Evolutionary conservation across 2,113 vertebrate genomes (phyloP), one percentile per base, ranked within the genome.

Genomic region (Rafetus swinhoei): DNA sequence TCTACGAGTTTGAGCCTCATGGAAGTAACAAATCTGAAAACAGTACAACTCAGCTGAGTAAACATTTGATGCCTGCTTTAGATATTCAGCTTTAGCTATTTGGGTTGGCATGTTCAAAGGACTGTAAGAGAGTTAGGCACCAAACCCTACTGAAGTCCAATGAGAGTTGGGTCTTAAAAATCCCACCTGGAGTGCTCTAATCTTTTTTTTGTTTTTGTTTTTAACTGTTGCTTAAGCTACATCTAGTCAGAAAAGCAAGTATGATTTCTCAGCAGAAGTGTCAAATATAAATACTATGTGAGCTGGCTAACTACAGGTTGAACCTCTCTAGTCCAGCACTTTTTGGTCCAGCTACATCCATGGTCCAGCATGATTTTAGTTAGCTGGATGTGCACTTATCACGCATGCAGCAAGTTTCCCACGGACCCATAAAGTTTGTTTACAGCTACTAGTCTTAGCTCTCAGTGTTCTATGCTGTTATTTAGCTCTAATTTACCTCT

Each of bases 281-380:
- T 94, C 82, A 92, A 85, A 85, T 90, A 95, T 85, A 96, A 97
- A 93, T 65, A 94, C 85, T 86, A 87, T 87, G 89, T 82, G 93
- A 96, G 91, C 85, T 93, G 90, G 95, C 83, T 82, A 90, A 93
- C 79, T 83, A 85, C 45, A 45, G 45, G 45, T 7, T 45, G 45
- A 45, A 45, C 45, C 6, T 45, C 45, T 45, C 45, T 45, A 45
- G 45, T 45, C 6, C 5, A 45, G 45, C 45, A 45, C 45, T 45
- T 5, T 45, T 45, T 45, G 45, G 6, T 45, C 45, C 45, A 45
- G 45, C 45, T 45, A 45, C 45, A 45, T 45, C 45, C 45, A 45
- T 45, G 45, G 45, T 45, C 45, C 45, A 45, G 45, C 45, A 45
- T 45, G 45, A 45, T 45, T 45, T 45, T 45, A 45, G 45, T 45